Evolutionary conservation across 2,797 vertebrate species (phyloP).

Genomic region (Euthynnus affinis): DNA sequence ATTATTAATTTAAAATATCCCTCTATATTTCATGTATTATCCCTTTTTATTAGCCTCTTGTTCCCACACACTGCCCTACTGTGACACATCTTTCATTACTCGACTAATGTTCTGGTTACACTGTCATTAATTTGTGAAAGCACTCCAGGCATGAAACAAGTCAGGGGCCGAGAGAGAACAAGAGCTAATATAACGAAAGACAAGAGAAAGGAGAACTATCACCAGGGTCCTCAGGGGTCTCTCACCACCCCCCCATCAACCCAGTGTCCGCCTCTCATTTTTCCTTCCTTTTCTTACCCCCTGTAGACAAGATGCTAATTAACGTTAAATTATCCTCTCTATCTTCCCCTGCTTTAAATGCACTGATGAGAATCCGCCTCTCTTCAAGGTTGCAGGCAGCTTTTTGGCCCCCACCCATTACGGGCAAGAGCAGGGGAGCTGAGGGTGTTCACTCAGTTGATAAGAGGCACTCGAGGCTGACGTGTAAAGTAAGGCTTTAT

Average conservation of each 20-base stretch:
- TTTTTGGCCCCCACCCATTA: conserved; percentile 25
- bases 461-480: conserved; percentile 44
- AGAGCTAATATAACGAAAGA: conserved; percentile 71
- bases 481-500: conserved; percentile 52
- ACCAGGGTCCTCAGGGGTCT: conserved; percentile 59
- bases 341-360: conserved; percentile 59
- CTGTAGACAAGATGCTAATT: conserved; percentile 75
- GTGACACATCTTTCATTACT: conserved; percentile 74
- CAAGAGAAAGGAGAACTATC: conserved; percentile 66
- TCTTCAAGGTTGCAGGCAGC: conserved; percentile 54
- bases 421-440: conserved; percentile 11
- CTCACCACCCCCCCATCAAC: conserved; percentile 40
- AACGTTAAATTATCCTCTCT: conserved; percentile 69
- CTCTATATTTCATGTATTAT: conserved; percentile 46
- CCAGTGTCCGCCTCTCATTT: conserved; percentile 36
- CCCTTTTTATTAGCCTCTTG: conserved; percentile 57
- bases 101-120: conserved; percentile 78
- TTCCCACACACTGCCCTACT: conserved; percentile 48
- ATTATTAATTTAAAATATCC: conserved; percentile 47
- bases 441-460: conserved; percentile 37
- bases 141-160: conserved; percentile 67
- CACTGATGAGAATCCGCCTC: conserved; percentile 57
- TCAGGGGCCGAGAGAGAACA: conserved; percentile 58
- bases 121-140: conserved; percentile 78
- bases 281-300: conserved; percentile 52